Evolutionary conservation across 2,888 invertebrate genomes (phyloP), one percentile per base, ranked within the genome.

Genomic region (Anaspis maculata): DNA sequence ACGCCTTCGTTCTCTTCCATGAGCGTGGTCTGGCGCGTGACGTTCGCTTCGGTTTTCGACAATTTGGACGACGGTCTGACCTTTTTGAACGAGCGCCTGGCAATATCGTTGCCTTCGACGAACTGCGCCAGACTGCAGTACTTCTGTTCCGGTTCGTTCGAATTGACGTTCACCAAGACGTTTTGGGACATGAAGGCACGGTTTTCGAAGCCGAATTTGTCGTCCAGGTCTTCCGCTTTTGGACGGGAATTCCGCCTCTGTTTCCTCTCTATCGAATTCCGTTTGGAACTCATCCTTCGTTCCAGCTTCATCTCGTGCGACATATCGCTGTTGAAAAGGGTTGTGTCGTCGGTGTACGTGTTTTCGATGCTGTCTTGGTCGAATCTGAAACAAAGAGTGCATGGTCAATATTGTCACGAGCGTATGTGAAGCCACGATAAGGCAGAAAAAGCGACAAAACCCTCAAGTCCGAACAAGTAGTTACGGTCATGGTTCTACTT

Each of bases 21-120:
- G 14, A 67, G 43, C 3, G 57, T 56, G 27, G 56, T 62, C 44
- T 62, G 63, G 23, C 60, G 49, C 15, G 51, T 57, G 4, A 61
- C 57, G 39, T 61, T 65, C 3, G 57, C 50, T 46, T 66, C 65
- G 30, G 73, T 73, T 52, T 66, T 66, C 11, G 57, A 56, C 11
- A 54, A 40, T 46, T 62, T 64, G 3, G 49, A 51, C 6, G 54
- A 44, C 3, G 56, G 39, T 15, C 58, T 46, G 2, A 46, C 39
- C 24, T 69, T 70, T 51, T 78, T 82, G 57, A 86, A 83, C 2
- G 86, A 86, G 57, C 77, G 75, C 27, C 85, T 72, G 0, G 82
- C 84, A 39, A 88, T 87, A 58, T 88, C 87, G 60, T 76, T 86
- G 45, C 85, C 86, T 64, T 86, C 86, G 38, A 82, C 83, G 53